These are phyloP conservation scores for Sula dactylatra DNA, from an alignment of 2,113 vertebrate species.

Conservation along the genomic window DNA sequence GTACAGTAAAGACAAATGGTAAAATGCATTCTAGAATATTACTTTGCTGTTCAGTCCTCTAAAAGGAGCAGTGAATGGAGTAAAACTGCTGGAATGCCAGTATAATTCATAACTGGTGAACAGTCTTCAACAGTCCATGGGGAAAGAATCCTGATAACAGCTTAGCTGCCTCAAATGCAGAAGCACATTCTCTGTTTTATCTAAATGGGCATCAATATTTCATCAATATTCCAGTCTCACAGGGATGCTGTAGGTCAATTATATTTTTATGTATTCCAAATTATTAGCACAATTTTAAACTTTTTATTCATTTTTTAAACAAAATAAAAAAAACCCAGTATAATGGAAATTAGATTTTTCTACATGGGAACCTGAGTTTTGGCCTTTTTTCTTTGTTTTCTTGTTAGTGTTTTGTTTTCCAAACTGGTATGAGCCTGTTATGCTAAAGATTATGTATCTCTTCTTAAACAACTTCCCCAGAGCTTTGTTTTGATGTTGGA, in stretches of 20 bases:
- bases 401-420: neutral
- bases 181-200: neutral
- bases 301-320: neutral
- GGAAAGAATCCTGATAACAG: neutral
- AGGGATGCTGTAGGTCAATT: neutral
- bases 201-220: neutral
- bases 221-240: neutral
- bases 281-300: neutral
- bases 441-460: neutral
- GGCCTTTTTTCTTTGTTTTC: neutral
- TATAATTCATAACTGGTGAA: neutral
- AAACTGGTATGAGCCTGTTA: neutral
- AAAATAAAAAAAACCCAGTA: neutral
- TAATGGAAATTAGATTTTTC: neutral
- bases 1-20: neutral
- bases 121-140: neutral
- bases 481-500: slow-evolving; percentile 15
- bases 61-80: neutral
- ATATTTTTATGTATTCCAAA: neutral
- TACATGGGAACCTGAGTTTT: neutral
- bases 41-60: neutral
- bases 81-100: neutral
- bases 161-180: neutral
- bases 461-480: neutral
- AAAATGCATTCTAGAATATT: slow-evolving; percentile 20